A percentile compares a stretch with the other conserved stretches of the same genome.
Evolutionary conservation across 2,113 vertebrate genomes (phyloP).

Genomic region (Phaetusa simplex): DNA sequence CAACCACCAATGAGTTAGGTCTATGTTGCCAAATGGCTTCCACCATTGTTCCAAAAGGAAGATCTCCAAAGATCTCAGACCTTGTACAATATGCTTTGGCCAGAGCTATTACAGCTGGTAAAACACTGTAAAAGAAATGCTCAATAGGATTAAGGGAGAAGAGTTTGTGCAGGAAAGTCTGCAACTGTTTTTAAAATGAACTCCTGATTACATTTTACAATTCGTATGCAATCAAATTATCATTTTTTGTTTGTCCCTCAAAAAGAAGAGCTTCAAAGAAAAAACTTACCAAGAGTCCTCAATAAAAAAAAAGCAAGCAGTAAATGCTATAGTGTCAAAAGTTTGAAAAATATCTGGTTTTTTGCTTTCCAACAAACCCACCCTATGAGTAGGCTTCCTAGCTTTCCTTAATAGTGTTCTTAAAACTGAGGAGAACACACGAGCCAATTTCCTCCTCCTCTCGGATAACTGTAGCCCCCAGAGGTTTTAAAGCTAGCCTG

Average conservation of each 20-base stretch:
- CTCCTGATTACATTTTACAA: neutral
- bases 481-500: neutral
- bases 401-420: neutral
- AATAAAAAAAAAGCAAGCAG: neutral
- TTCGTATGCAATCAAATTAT: neutral
- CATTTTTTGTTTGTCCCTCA: neutral
- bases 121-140: neutral
- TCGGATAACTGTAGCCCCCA: neutral
- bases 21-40: neutral
- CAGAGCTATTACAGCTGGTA: neutral
- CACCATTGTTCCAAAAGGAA: neutral
- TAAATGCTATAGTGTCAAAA: neutral
- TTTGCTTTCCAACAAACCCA: neutral
- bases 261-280: neutral
- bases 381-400: neutral
- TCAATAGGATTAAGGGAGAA: neutral
- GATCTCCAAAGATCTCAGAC: neutral
- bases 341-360: neutral
- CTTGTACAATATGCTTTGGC: neutral
- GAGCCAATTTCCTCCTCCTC: neutral
- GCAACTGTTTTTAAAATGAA: neutral
- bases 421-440: neutral
- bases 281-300: neutral
- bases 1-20: neutral
- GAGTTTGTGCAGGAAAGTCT: neutral